Evolutionary conservation across 2,888 invertebrate species (phyloP), one percentile per base, ranked within the genome.

Genomic region (Cheilosia impressa): DNA sequence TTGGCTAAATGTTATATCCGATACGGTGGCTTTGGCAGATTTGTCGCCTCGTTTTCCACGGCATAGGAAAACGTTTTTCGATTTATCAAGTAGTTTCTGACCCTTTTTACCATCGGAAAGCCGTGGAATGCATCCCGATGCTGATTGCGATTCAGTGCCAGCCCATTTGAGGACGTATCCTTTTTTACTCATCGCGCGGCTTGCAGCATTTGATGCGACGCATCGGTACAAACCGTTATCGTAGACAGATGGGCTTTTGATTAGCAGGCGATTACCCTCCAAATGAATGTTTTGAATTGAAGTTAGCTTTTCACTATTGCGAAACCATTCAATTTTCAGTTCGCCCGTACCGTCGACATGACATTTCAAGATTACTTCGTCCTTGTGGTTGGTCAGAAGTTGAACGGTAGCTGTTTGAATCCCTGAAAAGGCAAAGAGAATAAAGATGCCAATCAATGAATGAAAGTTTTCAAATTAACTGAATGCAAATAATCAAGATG

Each of bases 211-310:
- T 79, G 93, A 93, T 19, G 95, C 96, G 63, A 93, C 92, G 90
- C 96, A 96, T 27, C 95, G 94, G 92, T 96, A 96, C 73, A 96
- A 94, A 0, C 96, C 96, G 91, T 95, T 96, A 89, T 95, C 95
- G 31, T 88, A 87, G 41, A 58, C 71, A 19, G 88, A 89, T 4
- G 92, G 92, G 85, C 89, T 90, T 27, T 89, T 89, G 68, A 92
- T 90, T n/a, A 90, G 83, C 10, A 92, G 85, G 4, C 90, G 90
- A 87, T 91, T 91, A 76, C 90, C 89, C 31, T 94, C 94, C 79
- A 95, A 92, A 88, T 94, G 93, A 69, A 95, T 91, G 73, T 94
- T 94, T 41, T 94, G 93, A 81, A 93, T 93, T 87, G 93, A 94
- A 87, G 93, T 92, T 78, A 96, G 89, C 75, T 94, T 93, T 89